phyloP scores from a whole-genome alignment of 1,140 invertebrate species.

The Pseudomyrmex gracilis region DNA sequence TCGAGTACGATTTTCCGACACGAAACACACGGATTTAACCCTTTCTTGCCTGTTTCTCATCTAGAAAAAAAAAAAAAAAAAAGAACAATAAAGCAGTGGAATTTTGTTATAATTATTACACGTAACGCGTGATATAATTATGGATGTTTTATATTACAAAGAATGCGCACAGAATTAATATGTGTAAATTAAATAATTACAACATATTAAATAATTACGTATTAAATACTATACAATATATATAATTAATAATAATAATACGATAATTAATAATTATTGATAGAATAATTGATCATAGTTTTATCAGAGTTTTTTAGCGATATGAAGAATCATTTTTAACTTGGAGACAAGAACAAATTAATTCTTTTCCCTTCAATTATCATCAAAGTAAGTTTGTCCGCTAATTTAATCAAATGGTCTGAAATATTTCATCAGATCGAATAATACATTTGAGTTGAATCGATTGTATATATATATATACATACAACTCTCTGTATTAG shows the following conservation, averaged over 20 bases:
- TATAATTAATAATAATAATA: too few relatives aligned
- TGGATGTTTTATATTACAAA: too few relatives aligned
- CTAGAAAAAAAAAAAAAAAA: neutral
- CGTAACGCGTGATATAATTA: neutral
- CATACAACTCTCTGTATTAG: neutral
- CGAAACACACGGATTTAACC: conserved; percentile 20
- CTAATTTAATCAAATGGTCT: conserved; percentile 4
- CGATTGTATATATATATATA: neutral
- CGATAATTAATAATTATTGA: too few relatives aligned
- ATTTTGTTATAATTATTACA: neutral
- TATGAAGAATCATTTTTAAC: neutral
- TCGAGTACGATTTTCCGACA: conserved; percentile 2
- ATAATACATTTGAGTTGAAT: conserved; percentile 3
- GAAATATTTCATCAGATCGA: neutral
- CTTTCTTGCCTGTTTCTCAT: neutral
- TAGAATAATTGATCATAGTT: neutral
- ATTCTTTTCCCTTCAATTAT: neutral
- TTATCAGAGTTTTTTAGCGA: neutral
- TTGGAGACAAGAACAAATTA: conserved; percentile 11
- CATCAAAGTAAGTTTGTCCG: neutral
- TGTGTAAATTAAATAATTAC: too few relatives aligned
- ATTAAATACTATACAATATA: too few relatives aligned
- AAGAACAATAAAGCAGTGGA: neutral
- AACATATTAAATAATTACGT: too few relatives aligned
- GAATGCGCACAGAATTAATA: too few relatives aligned